Evolutionary conservation across 2,113 vertebrate genomes (phyloP), one percentile per base, ranked within the genome.

Genomic region (Hiodon alosoides): DNA sequence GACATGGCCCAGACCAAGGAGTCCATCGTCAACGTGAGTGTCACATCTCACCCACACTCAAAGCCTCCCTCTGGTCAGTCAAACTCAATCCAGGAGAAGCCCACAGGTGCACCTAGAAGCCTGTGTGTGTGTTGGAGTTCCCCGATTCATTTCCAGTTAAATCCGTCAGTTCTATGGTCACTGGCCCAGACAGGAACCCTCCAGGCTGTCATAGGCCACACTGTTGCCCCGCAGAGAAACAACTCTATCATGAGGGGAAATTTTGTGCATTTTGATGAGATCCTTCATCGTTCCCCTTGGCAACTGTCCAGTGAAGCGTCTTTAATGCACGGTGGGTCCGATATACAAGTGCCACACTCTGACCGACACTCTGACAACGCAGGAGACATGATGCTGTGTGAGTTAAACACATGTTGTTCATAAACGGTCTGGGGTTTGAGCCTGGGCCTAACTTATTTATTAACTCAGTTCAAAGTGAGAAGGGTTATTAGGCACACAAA

Each of bases 1-100:
- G 96, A 98, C 83, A 97, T 98, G 95, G 96, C 95, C 77, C 95
- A 96, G 85, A 93, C 96, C 48, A 98, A 98, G 87, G 95, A 98
- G 85, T 94, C 95, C 13, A 97, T 98, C 68, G 95, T 98, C 71
- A 94, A 95, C 0, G 96, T 98, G 89, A 94, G 95, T 84, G 51
- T 58, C 17, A 71, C 10, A 71, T 59, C n/a, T 46, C 51, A 17
- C 17, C 14, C 5, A 5, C 9, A 47, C 16, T 9, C 5, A 31
- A 31, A 31, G 31, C 0, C 31, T 31, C 31, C 31, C 31, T 31
- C 31, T 31, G 31, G 31, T 2, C 31, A 31, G 31, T 31, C 31
- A 31, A 31, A 31, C 31, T 1, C 31, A 31, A 31, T 31, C 31
- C 31, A 31, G 31, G 31, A 31, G 31, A 31, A 31, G 31, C 31